phyloP scores from a whole-genome alignment of 2,113 vertebrate genomes.

The Solea senegalensis region DNA sequence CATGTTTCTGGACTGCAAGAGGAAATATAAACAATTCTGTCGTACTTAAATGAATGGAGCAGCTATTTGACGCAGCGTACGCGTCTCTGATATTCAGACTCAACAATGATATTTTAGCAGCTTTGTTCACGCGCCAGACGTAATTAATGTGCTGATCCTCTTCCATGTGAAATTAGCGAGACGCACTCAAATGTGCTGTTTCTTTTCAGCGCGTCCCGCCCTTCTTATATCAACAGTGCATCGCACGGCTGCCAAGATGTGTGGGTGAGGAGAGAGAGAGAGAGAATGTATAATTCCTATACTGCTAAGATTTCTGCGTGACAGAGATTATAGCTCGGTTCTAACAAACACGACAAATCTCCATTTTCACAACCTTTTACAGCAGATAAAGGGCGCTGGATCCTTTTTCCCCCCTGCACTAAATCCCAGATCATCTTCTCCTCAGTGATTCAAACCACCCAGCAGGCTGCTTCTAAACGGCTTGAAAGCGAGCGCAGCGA shows the following conservation, averaged over 20 bases:
- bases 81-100: conserved; percentile 55
- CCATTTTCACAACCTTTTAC: conserved; percentile 76
- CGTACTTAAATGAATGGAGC: conserved; percentile 45
- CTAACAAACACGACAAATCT: conserved; percentile 76
- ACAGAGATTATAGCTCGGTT: conserved; percentile 69
- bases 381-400: conserved; percentile 72
- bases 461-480: conserved; percentile 76
- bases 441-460: conserved; percentile 74
- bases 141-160: conserved; percentile 71
- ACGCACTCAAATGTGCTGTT: conserved; percentile 45
- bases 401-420: conserved; percentile 64
- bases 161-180: conserved; percentile 62
- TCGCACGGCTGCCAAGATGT: conserved; percentile 34
- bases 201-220: conserved; percentile 8
- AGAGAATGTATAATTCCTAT: conserved; percentile 54
- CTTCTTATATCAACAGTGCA: conserved; percentile 29
- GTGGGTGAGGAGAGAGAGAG: conserved; percentile 6
- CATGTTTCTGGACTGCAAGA: no score
- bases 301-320: conserved; percentile 57
- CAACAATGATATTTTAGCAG: conserved; percentile 62
- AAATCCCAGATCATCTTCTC: conserved; percentile 74
- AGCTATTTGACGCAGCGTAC: conserved; percentile 24
- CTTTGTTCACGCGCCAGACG: conserved; percentile 72
- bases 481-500: conserved; percentile 70
- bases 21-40: conserved; percentile 35